A percentile compares a stretch with the other conserved stretches of the same genome.
These are phyloP conservation scores for Ophion ventricosus DNA, from an alignment of 2,888 invertebrate species.

Conservation along the genomic window DNA sequence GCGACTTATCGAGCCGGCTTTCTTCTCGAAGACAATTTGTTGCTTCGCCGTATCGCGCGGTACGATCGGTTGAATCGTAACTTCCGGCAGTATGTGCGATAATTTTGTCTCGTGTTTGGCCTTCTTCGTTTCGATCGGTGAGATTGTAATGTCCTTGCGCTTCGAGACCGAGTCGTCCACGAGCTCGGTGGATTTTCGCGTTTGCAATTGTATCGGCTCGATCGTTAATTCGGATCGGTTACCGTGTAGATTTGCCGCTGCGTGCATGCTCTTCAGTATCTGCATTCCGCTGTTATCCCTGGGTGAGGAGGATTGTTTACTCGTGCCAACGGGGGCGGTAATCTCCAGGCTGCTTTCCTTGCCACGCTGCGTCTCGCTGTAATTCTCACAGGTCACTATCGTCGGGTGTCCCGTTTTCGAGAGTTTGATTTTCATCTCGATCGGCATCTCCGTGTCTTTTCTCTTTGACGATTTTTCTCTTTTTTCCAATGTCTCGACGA, in stretches of 20 bases:
- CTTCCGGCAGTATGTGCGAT: conserved; percentile 79
- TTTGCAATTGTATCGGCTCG: conserved; percentile 74
- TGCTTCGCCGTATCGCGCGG: conserved; percentile 67
- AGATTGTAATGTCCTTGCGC: conserved; percentile 78
- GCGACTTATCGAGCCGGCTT: conserved; percentile 73
- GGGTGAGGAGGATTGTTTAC: conserved; percentile 62
- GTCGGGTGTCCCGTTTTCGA: conserved; percentile 81
- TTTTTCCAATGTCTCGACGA: conserved; percentile 62
- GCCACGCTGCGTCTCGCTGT: conserved; percentile 62
- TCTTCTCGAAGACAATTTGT: conserved; percentile 72
- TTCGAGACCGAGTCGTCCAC: conserved; percentile 72
- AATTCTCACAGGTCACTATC: conserved; percentile 76
- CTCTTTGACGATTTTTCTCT: conserved; percentile 73
- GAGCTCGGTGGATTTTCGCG: conserved; percentile 65
- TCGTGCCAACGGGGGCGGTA: not conserved
- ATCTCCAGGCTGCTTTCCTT: conserved; percentile 52
- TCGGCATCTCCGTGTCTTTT: conserved; percentile 69
- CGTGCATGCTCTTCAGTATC: conserved; percentile 72
- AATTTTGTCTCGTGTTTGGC: conserved; percentile 77
- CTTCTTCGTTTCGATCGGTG: conserved; percentile 79
- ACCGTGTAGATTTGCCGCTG: conserved; percentile 70
- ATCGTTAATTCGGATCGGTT: conserved; percentile 76
- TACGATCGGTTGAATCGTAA: conserved; percentile 79
- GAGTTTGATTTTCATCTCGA: conserved; percentile 80
- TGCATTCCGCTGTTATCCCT: conserved; percentile 64